phyloP scores from a whole-genome alignment of 2,888 invertebrate species.

The Drosophila picticornis region DNA sequence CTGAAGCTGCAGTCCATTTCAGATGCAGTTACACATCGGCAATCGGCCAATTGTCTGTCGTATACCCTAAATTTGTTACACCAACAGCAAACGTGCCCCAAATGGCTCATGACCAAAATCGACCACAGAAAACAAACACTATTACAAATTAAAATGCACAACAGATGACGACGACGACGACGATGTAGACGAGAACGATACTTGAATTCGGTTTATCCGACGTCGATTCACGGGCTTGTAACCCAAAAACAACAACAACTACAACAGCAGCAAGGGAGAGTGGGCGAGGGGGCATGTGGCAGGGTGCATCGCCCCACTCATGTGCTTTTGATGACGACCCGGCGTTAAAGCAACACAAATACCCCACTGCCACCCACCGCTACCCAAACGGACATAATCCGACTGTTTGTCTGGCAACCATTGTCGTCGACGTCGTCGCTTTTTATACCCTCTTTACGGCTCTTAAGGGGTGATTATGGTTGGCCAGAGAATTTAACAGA shows the following conservation, averaged over 20 bases:
- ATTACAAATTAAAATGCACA: constrained; percentile 63
- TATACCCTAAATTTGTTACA: background rate
- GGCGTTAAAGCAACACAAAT: constrained; percentile 24
- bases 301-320: constrained; percentile 39
- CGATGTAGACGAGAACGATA: constrained; percentile 2
- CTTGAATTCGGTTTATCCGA: constrained; percentile 20
- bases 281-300: background rate
- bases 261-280: background rate
- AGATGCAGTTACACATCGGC: background rate
- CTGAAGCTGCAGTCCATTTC: background rate
- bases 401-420: constrained; percentile 60
- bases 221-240: constrained; percentile 4
- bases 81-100: constrained; percentile 14
- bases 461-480: background rate
- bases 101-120: constrained; percentile 46
- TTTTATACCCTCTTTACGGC: constrained; percentile 27
- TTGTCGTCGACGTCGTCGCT: constrained; percentile 35
- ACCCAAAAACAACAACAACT: background rate
- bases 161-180: constrained; percentile 59
- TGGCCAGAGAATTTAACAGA: background rate
- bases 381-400: constrained; percentile 1
- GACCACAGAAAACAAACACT: constrained; percentile 25
- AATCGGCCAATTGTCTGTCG: background rate
- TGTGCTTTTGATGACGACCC: constrained; percentile 65
- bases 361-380: background rate